Evolutionary conservation across 2,113 vertebrate genomes (phyloP).

Genomic region (Furnarius figulus): DNA sequence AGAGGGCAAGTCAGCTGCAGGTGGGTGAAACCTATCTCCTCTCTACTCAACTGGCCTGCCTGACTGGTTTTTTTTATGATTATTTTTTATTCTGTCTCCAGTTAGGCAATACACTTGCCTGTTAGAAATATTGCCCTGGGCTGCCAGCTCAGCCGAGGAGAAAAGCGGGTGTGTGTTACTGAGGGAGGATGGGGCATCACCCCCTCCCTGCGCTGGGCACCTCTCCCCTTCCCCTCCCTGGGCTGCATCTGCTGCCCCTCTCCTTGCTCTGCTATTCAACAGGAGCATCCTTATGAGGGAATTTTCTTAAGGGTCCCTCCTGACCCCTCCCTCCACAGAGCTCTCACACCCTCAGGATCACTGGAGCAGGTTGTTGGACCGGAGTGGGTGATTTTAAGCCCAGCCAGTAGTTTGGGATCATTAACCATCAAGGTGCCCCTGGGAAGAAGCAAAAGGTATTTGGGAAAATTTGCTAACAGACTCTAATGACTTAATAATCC

Average conservation of each 20-base stretch:
- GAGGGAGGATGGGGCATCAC: not conserved
- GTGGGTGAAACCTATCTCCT: slow-evolving; percentile 59
- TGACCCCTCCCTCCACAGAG: rapidly evolving
- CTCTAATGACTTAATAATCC: slow-evolving; percentile 64
- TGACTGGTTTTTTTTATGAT: slow-evolving; percentile 62
- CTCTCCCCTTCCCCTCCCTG: not conserved
- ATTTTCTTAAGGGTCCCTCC: not conserved
- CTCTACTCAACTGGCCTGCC: slow-evolving; percentile 53
- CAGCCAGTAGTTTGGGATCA: slow-evolving; percentile 30
- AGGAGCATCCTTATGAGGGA: not conserved
- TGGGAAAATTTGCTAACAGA: slow-evolving; percentile 62
- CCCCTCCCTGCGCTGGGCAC: not conserved
- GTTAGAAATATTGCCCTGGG: slow-evolving; percentile 60
- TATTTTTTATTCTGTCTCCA: slow-evolving; percentile 66
- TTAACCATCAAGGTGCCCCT: slow-evolving; percentile 62
- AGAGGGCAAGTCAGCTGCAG: slow-evolving; percentile 40
- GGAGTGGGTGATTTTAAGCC: not conserved
- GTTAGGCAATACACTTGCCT: slow-evolving; percentile 67
- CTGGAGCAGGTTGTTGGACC: not conserved
- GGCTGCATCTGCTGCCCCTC: not conserved
- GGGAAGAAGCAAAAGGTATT: slow-evolving; percentile 57
- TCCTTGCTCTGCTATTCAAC: rapidly evolving
- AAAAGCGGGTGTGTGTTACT: not conserved
- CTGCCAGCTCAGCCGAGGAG: slow-evolving; percentile 64
- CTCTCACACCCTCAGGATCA: not conserved